phyloP scores from a whole-genome alignment of 2,888 invertebrate genomes.

The Agrochola macilenta region DNA sequence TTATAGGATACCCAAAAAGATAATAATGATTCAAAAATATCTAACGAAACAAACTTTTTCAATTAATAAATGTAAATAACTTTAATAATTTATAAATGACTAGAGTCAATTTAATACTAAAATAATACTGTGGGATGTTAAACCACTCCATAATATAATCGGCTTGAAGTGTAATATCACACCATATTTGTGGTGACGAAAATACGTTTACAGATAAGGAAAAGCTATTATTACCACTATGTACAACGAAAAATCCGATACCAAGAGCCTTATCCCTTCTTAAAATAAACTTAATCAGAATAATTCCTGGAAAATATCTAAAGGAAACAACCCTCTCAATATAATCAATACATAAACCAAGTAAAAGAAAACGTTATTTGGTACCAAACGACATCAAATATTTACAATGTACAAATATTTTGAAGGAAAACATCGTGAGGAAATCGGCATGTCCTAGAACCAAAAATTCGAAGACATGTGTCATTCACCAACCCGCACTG shows the following conservation, averaged over 20 bases:
- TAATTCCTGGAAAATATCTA: conserved; percentile 5
- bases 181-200: not conserved
- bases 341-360: conserved; percentile 30
- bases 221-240: not conserved
- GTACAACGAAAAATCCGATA: not conserved
- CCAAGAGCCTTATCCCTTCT: not conserved
- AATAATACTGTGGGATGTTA: too few relatives aligned
- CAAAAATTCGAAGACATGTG: not conserved
- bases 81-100: not conserved
- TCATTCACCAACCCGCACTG: too few relatives aligned
- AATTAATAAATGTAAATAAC: not conserved
- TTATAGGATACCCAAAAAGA: too few relatives aligned
- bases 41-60: not conserved
- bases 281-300: conserved; percentile 21
- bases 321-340: conserved; percentile 7
- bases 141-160: too few relatives aligned
- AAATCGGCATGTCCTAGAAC: too few relatives aligned
- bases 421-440: not conserved
- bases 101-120: not conserved
- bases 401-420: too few relatives aligned
- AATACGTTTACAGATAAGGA: not conserved
- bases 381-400: conserved; percentile 20
- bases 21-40: not conserved
- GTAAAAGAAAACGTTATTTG: conserved; percentile 19
- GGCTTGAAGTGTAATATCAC: not conserved